Evolutionary conservation across 2,888 invertebrate genomes (phyloP).

Genomic region (Plebejus melissa): DNA sequence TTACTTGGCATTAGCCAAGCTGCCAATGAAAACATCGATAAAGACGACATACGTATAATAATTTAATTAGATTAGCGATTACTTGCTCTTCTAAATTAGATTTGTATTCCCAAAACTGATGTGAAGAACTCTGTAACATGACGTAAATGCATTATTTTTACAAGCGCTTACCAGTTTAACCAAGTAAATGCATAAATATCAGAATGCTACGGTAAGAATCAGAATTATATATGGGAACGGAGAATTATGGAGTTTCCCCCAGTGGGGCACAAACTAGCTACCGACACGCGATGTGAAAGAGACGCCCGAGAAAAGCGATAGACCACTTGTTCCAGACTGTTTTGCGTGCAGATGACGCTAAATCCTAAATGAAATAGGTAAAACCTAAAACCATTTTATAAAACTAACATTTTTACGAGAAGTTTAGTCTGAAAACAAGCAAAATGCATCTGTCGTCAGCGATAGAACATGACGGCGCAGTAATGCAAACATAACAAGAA

Average conservation of each 20-base stretch:
- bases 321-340: conserved; percentile 63
- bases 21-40: too few relatives aligned
- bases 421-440: not conserved
- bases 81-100: too few relatives aligned
- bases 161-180: not conserved
- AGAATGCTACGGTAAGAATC: conserved; percentile 43
- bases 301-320: conserved; percentile 59
- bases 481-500: not conserved
- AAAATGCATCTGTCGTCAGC: not conserved
- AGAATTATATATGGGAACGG: conserved; percentile 46
- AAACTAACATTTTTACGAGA: not conserved
- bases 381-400: too few relatives aligned
- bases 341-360: conserved; percentile 41
- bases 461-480: not conserved
- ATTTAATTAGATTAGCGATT: too few relatives aligned
- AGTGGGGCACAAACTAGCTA: conserved; percentile 50
- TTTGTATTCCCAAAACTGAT: not conserved
- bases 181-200: conserved; percentile 25
- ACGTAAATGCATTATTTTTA: not conserved
- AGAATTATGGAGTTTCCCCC: conserved; percentile 62
- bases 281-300: conserved; percentile 62
- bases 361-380: too few relatives aligned
- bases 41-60: too few relatives aligned
- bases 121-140: not conserved
- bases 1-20: too few relatives aligned